Percentiles rank a stretch among this genome's conserved stretches.
These are phyloP conservation scores for Papilio protenor DNA, from an alignment of 2,888 invertebrate species.

Conservation along the genomic window DNA sequence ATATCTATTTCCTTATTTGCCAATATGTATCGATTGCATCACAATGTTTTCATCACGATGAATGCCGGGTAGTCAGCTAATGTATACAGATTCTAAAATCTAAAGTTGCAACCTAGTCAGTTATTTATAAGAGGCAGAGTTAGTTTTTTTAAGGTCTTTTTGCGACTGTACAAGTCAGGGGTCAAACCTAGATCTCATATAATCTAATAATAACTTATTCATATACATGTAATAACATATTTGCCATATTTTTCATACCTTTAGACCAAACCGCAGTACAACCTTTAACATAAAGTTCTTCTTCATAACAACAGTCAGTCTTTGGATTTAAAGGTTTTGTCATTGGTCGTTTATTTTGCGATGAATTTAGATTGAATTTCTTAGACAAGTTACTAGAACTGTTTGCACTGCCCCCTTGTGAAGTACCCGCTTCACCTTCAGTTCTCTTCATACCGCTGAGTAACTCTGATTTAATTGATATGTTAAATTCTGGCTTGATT, in stretches of 20 bases:
- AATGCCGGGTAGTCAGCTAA: no score
- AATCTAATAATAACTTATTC: no score
- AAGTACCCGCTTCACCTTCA: slow-evolving; percentile 66
- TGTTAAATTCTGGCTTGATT: slow-evolving; percentile 76
- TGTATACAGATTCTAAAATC: no score
- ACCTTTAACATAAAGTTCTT: slow-evolving; percentile 94
- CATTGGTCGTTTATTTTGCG: slow-evolving; percentile 54
- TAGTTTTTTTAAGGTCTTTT: no score
- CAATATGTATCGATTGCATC: no score
- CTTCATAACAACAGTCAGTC: slow-evolving; percentile 86
- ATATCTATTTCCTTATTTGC: no score
- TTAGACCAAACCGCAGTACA: slow-evolving; percentile 93
- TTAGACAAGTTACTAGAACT: slow-evolving; percentile 79
- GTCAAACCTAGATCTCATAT: no score
- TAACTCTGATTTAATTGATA: slow-evolving; percentile 76
- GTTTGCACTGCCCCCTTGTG: slow-evolving; percentile 72
- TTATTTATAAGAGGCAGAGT: no score
- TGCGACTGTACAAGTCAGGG: no score
- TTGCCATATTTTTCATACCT: slow-evolving; percentile 64
- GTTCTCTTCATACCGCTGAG: slow-evolving; percentile 63
- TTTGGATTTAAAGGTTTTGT: slow-evolving; percentile 68
- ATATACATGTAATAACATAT: no score
- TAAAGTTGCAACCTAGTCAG: no score
- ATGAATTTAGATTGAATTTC: slow-evolving; percentile 68
- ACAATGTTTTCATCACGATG: no score